Base-by-base conservation (phyloP, 2,888 invertebrate species). In the Lycaena phlaeas region DNA sequence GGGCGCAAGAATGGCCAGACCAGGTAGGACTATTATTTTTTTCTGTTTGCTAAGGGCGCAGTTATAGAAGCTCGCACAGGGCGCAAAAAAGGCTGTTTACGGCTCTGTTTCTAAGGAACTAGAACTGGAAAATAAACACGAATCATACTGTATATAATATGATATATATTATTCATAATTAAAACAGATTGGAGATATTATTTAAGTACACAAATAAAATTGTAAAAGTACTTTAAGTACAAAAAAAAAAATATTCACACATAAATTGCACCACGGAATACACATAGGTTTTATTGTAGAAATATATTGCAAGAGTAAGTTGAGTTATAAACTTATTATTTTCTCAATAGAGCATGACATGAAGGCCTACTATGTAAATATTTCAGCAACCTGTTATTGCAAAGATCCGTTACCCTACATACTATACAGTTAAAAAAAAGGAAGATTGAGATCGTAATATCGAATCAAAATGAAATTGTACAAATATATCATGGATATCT, bases 191-290 rank as follows among this genome's bases (percentile, higher is more conserved):
- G 46, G 47, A 54, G 49, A 56, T 41, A 48, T 49, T n/a, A n/a
- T n/a, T n/a, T 55, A 53, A 53, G 51, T 54, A 54, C 50, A 56
- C 38, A 47, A 52, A 50, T 49, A 52, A 53, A 54, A 41, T 50
- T 39, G 43, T 55, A 51, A 46, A 52, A 50, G 51, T 56, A 57
- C 50, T 54, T 54, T 46, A 51, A 53, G 56, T 56, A 57, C 56
- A 51, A 51, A 48, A 53, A 48, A 50, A 50, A 50, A 48, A 52
- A 51, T 39, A 50, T 47, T 44, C 39, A 49, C 45, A 49, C 45
- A 48, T 46, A 43, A 48, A 41, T 48, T 52, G 51, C 52, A 52
- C 51, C 49, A 34, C 12, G 9, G 4, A 10, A 18, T 9, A 34
- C 6, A 22, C n/a, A 31, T 30, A n/a, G n/a, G n/a, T n/a, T n/a